phyloP scores from a whole-genome alignment of 2,888 invertebrate species.

The Disparrhopalites patrizii region DNA sequence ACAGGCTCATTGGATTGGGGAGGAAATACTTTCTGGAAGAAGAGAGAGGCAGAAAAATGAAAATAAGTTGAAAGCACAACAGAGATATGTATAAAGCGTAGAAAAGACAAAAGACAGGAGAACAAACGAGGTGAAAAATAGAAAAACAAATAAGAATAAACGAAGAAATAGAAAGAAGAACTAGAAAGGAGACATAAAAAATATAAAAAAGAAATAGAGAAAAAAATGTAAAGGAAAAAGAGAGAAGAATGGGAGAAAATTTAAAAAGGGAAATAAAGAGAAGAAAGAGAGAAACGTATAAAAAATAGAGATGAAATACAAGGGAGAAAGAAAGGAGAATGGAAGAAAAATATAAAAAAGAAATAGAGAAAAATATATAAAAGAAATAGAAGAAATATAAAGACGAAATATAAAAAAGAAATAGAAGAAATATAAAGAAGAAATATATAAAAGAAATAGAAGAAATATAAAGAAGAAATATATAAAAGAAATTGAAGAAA shows the following conservation, averaged over 20 bases:
- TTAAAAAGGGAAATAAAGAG: neutral
- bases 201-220: neutral
- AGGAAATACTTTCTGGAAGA: too few species aligned
- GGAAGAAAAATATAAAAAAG: neutral
- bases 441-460: too few species aligned
- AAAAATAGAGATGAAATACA: neutral
- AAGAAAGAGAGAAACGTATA: too few species aligned
- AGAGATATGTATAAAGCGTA: too few species aligned
- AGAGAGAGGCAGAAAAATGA: slow-evolving; percentile 5
- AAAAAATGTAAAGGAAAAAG: neutral
- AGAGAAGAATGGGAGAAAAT: neutral
- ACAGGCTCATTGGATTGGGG: too few species aligned
- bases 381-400: too few species aligned
- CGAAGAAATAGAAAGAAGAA: neutral
- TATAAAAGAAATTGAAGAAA: too few species aligned
- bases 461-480: too few species aligned
- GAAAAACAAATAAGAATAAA: neutral
- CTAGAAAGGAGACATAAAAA: neutral
- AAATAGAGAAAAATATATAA: too few species aligned
- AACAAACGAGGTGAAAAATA: neutral
- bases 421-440: too few species aligned
- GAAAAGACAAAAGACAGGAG: too few species aligned
- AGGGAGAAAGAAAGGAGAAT: neutral
- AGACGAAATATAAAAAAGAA: too few species aligned
- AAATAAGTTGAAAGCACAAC: neutral